Evolutionary conservation across 2,888 invertebrate genomes (phyloP), one percentile per base, ranked within the genome.

Genomic region (Apodemia duryi): DNA sequence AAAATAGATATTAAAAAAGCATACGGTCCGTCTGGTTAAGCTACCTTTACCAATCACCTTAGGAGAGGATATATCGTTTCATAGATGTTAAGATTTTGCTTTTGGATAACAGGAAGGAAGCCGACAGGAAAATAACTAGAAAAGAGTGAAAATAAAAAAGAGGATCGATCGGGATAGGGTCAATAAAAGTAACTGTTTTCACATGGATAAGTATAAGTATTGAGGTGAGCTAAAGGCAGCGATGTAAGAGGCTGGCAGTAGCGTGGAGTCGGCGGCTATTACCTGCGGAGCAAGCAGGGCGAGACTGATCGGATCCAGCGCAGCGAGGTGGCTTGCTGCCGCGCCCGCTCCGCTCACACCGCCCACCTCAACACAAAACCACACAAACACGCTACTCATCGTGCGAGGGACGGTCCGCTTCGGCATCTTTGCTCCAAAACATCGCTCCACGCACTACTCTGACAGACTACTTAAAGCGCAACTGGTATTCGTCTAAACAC

Each of bases 351-450:
- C 90, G 88, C 90, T 88, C 89, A 92, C 84, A 88, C 93, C 93
- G 83, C 93, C 93, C 90, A 93, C 93, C 93, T 93, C 92, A 85
- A 92, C 91, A 92, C 92, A 92, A 86, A 89, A 91, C 88, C 90
- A 91, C 89, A 91, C 88, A 90, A 87, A 90, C 83, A 87, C 90
- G 88, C 88, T 91, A 91, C 90, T 91, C 84, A 89, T 87, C 86
- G 89, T 88, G 89, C 87, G 84, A 82, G 83, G 80, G 77, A 76
- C 75, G 73, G 72, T 77, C 77, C 76, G 78, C 79, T 75, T 74
- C 76, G 74, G 72, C 66, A 69, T 46, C 70, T 70, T 71, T 74
- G 70, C 69, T 73, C 75, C 76, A 77, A 82, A 77, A 76, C 79
- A 77, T 81, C 80, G 73, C 81, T 80, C 81, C 82, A 77, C 81